Base-by-base conservation (phyloP, 2,797 vertebrate species). In the Sparus aurata region DNA sequence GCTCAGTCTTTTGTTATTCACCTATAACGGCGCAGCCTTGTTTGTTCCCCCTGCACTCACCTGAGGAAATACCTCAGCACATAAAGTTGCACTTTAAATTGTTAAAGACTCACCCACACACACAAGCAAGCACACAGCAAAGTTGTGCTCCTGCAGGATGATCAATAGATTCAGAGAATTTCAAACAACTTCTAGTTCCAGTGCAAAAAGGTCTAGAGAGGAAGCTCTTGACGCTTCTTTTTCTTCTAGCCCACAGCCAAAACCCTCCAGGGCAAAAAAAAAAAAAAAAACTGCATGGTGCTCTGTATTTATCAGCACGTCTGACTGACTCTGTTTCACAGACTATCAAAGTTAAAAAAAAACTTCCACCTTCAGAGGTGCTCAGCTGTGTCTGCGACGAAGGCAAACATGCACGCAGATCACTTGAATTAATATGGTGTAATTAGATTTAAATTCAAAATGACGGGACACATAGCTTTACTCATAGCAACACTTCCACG, bases 391-490 rank as follows among this genome's bases (percentile, higher is more conserved):
- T 47, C 65, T 52, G 58, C 49, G 27, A 20, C 25, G 45, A 76
- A 68, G 3, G 18, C 61, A 80, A 27, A 77, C 43, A 49, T 18
- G 60, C 69, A 27, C 5, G 0, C 27, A 64, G 64, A 69, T 69
- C 13, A 22, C 53, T 78, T 75, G 16, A 77, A 71, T 80, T 83
- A 66, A 76, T 65, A 17, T 60, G 63, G 7, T 10, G 2, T 65
- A 68, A 85, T 77, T 66, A 53, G 49, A 83, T 81, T 68, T 17
- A 50, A 83, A 85, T 77, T 30, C 5, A 43, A 69, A 67, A 85
- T 43, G 71, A 87, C 38, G 1, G 16, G n/a, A 54, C 55, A 46
- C 67, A 67, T 68, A 27, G 55, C 61, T 85, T 73, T 76, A 25
- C 73, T 68, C 12, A 17, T 50, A n/a, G 13, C 59, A 3, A 27